Evolutionary conservation across 2,797 vertebrate genomes (phyloP).

Genomic region (Ceryle rudis): DNA sequence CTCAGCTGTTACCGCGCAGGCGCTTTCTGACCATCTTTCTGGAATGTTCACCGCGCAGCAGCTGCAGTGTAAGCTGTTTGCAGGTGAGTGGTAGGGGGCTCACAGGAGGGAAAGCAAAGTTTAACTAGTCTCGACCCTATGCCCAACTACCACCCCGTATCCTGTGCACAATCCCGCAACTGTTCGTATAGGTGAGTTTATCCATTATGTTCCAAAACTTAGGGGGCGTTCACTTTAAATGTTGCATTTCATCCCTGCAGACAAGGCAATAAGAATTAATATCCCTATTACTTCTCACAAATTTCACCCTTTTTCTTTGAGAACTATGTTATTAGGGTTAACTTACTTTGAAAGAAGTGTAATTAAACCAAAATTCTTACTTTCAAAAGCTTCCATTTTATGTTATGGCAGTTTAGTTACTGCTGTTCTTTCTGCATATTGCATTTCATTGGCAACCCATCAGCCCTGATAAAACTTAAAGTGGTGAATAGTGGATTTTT

Average conservation of each 20-base stretch:
- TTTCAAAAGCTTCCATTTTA: neutral
- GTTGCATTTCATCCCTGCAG: fast-evolving
- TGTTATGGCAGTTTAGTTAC: neutral
- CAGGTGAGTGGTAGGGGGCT: fast-evolving
- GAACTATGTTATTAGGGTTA: neutral
- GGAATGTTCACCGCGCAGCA: neutral
- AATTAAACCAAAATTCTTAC: neutral
- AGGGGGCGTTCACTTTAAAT: neutral
- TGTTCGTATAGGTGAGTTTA: neutral
- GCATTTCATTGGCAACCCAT: neutral
- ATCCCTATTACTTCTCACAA: neutral
- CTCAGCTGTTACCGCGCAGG: fast-evolving
- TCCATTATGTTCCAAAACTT: fast-evolving
- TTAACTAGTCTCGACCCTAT: fast-evolving
- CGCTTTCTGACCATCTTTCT: fast-evolving
- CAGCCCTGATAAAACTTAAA: neutral
- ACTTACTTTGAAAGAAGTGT: neutral
- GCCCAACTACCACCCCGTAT: neutral
- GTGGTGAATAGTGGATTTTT: neutral
- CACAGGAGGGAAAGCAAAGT: neutral
- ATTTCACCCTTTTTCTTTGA: neutral
- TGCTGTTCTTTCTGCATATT: neutral
- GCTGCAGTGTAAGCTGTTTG: fast-evolving
- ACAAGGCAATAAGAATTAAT: neutral
- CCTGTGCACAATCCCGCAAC: fast-evolving